These are phyloP conservation scores for Calidris pygmaea DNA, from an alignment of 2,113 vertebrate species.

Conservation along the genomic window DNA sequence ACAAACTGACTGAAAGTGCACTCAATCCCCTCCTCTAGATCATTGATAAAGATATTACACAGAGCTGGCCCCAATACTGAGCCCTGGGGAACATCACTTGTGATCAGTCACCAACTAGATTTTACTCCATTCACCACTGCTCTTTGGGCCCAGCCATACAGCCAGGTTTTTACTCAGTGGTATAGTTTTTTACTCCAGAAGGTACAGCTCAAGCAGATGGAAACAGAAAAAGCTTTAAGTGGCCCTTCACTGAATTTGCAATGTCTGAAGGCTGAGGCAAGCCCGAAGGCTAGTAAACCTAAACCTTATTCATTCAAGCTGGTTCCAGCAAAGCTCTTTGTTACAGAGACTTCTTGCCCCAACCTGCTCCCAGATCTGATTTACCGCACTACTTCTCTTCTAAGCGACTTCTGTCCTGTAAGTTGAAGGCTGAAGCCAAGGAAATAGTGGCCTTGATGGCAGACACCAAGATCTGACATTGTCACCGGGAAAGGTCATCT, in stretches of 20 bases:
- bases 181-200: background rate
- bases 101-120: background rate
- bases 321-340: background rate
- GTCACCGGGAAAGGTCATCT: background rate
- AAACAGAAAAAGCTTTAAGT: background rate
- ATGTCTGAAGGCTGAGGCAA: background rate
- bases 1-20: background rate
- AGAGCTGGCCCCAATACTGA: too few species aligned
- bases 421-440: background rate
- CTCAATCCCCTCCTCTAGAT: background rate
- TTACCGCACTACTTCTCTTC: background rate
- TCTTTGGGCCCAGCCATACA: background rate
- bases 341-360: background rate
- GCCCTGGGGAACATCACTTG: background rate
- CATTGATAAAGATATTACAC: background rate
- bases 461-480: background rate
- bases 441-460: background rate
- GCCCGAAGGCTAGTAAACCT: background rate
- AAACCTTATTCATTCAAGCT: background rate
- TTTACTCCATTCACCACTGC: background rate
- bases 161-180: background rate
- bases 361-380: background rate
- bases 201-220: background rate
- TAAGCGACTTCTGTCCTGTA: background rate
- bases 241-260: background rate